Conservation (phyloP, 53 echinoderm and acorn worm species). For the Astropecten irregularis region DNA sequence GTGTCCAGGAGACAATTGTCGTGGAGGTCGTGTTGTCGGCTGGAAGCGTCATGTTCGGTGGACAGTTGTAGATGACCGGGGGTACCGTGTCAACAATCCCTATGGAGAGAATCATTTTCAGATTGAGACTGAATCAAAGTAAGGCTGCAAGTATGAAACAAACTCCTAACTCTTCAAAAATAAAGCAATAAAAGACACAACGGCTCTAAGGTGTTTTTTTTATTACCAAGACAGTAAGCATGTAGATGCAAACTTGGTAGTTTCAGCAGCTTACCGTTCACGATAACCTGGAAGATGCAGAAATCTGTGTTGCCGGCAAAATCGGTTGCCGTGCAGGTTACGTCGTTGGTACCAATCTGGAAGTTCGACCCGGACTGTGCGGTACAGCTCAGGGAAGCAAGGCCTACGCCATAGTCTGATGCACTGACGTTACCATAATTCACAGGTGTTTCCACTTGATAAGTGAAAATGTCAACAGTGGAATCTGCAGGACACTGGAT, state of each 20-base stretch:
- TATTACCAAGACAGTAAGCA: too few relatives aligned
- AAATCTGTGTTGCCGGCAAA: not conserved
- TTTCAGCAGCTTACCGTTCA: slow-evolving; percentile 8
- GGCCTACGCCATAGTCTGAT: not conserved
- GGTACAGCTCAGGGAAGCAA: not conserved
- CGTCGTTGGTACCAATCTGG: not conserved
- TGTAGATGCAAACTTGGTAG: too few relatives aligned
- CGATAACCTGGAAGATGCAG: slow-evolving; percentile 9
- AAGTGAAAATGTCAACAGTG: not conserved
- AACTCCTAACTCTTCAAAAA: not conserved
- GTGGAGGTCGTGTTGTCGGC: not conserved
- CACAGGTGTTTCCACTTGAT: not conserved
- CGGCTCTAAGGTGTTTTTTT: too few relatives aligned
- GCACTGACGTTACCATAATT: not conserved
- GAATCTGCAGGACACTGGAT: slow-evolving; percentile 18
- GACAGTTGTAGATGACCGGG: slow-evolving; percentile 61
- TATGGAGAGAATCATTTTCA: not conserved
- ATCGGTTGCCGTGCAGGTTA: slow-evolving; percentile 17
- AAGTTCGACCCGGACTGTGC: not conserved
- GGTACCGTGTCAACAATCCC: slow-evolving; percentile 43
- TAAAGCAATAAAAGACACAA: too few relatives aligned
- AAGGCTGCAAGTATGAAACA: not conserved
- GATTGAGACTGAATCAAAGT: not conserved
- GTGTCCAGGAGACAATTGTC: slow-evolving; percentile 43
- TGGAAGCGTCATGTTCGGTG: not conserved